Evolutionary conservation across 2,113 vertebrate genomes (phyloP), one percentile per base, ranked within the genome.

Genomic region (Lasiurus borealis): DNA sequence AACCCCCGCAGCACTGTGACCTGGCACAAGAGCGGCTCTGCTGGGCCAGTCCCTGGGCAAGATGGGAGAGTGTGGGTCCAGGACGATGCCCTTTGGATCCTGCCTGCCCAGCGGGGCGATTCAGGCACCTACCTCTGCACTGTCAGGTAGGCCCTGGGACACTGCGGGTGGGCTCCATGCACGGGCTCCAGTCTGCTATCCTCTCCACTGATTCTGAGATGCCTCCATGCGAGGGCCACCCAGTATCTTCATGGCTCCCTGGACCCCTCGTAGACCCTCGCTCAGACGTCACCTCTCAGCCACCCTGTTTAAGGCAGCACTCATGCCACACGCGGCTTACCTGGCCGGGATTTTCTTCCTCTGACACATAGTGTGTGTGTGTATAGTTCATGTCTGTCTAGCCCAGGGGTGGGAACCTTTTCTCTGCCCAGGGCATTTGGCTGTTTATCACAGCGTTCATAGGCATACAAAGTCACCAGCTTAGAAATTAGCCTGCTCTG

Each of bases 111-210:
- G 91, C 66, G 81, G 14, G 98, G 97, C 0, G 99, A 99, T 97
- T 99, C 99, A 0, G 99, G 99, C 59, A 90, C 98, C 21, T 99
- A 99, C 66, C 92, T 97, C 92, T 99, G 99, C 95, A 98, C 97
- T 0, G 95, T 97, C 97, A 99, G 99, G 98, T 99, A 69, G 98
- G 72, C 85, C 62, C 36, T 68, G 3, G 85, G 19, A 21, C 5
- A 48, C 31, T 9, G n/a, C 0, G 40, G 31, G 6, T 5, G 27
- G 27, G 57, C 46, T 66, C 59, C 10, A 25, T 5, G 59, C 23
- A 62, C 25, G 8, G 25, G 59, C 25, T 62, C 59, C 57, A 59
- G 23, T 27, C 59, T 23, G 57, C 59, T 3, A 6, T 54, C 36
- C 11, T 23, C 69, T 13, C 69, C 18, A 3, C 18, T 16, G 36